These are phyloP conservation scores for Anthoptus insignis DNA, from an alignment of 2,888 invertebrate species.

Conservation along the genomic window DNA sequence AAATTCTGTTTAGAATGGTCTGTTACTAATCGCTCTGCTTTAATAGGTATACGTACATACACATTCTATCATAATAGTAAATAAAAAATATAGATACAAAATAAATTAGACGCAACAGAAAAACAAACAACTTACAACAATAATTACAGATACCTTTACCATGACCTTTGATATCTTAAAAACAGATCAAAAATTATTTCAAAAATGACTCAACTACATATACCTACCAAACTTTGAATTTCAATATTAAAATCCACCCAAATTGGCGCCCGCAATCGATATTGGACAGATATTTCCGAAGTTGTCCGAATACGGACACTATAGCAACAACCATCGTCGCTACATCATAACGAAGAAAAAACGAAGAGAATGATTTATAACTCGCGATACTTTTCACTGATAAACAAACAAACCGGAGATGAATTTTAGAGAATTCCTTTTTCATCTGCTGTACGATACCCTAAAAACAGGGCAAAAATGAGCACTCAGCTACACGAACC, in stretches of 20 bases:
- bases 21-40: no score
- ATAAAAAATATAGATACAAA: no score
- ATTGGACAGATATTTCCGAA: conserved; percentile 66
- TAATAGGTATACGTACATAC: no score
- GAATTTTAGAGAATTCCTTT: no score
- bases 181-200: not conserved
- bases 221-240: conserved; percentile 9
- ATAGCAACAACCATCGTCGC: conserved; percentile 43
- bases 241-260: conserved; percentile 38
- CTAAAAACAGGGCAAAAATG: not conserved
- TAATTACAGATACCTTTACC: no score
- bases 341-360: conserved; percentile 15
- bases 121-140: no score
- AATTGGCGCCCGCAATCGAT: conserved; percentile 11
- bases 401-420: no score
- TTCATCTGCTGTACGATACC: not conserved
- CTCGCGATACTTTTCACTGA: no score
- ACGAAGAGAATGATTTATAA: no score
- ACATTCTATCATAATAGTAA: no score
- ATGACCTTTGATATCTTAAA: not conserved
- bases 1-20: no score
- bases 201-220: not conserved
- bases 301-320: conserved; percentile 43
- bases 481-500: not conserved
- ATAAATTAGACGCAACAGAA: no score